Conservation (phyloP, 2,797 vertebrate genomes). For the Adrianichthys oophorus region DNA sequence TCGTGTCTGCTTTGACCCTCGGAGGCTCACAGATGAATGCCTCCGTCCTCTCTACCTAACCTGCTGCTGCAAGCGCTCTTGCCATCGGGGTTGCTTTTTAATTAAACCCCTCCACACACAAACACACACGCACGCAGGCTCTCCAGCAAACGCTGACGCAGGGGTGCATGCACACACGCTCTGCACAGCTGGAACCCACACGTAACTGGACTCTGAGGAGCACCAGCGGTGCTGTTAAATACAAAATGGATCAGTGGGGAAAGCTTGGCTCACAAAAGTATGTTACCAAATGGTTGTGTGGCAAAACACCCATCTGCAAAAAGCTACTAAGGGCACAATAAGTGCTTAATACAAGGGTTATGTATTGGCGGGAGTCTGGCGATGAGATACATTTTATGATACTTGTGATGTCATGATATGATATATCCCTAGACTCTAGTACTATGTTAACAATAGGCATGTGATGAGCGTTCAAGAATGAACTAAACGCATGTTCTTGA, state of each 20-base stretch:
- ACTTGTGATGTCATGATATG: no score
- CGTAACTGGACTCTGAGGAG: slow-evolving; percentile 50
- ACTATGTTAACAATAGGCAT: no score
- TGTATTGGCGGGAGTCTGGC: no score
- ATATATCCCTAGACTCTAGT: no score
- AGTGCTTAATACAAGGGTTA: no score
- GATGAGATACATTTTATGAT: no score
- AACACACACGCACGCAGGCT: no score
- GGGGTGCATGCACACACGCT: slow-evolving; percentile 10
- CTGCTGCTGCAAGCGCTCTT: slow-evolving; percentile 59
- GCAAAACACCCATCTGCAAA: slow-evolving; percentile 17
- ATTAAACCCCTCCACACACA: slow-evolving; percentile 44
- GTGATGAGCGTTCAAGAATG: no score
- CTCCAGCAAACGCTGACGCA: no score
- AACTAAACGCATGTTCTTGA: no score
- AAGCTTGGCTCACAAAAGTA: slow-evolving; percentile 39
- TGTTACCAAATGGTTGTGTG: slow-evolving; percentile 45
- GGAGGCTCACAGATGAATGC: slow-evolving; percentile 68
- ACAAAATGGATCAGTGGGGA: slow-evolving; percentile 62
- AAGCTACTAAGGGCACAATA: no score
- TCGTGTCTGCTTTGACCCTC: slow-evolving; percentile 55
- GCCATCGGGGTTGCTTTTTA: slow-evolving; percentile 62
- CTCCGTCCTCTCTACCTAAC: slow-evolving; percentile 59
- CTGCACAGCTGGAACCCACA: slow-evolving; percentile 54
- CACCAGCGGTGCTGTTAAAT: slow-evolving; percentile 57